Base-by-base conservation (phyloP, 2,888 invertebrate genomes). In the Orthosia cruda region DNA sequence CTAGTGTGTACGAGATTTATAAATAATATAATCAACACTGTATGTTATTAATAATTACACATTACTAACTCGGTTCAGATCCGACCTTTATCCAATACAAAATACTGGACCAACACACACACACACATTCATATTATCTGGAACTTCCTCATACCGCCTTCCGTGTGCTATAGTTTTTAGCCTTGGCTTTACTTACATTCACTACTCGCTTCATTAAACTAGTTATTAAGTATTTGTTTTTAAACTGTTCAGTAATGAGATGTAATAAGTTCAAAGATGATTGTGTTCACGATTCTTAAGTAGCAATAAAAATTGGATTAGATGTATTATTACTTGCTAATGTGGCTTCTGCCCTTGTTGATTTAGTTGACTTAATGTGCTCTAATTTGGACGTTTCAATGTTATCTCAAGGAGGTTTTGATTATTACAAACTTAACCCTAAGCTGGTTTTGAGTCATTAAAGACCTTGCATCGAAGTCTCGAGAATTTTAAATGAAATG, bases 181-280 rank as follows among this genome's bases (percentile, higher is more conserved):
- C 89, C 88, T 89, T 89, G 89, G 50, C 55, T 78, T 68, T 66
- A 73, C 82, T 70, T 78, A 80, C 88, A 77, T 86, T 89, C 89
- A 84, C 84, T 81, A 55, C 67, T 76, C 71, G 74, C 80, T 87
- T 85, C 81, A 85, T 85, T 88, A 63, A 77, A 80, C 76, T 63
- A 65, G 77, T 84, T 77, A 85, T 61, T 68, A 74, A 75, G 77
- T 85, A 65, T 85, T 81, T 80, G 76, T 68, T 71, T 74, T 67
- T 57, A 66, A 74, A 73, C 68, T n/a, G 47, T 84, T 80, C 76
- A n/a, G 63, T 87, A 81, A 85, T 79, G 65, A 77, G 65, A 71
- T 23, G 57, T 81, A 74, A 77, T 74, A 74, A 47, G 55, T 61
- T 68, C 18, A 64, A 15, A 59, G 16, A 78, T 75, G 63, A 63